Evolutionary conservation across 2,797 vertebrate species (phyloP), one percentile per base, ranked within the genome.

Genomic region (Acrossocheilus wenchowensis): DNA sequence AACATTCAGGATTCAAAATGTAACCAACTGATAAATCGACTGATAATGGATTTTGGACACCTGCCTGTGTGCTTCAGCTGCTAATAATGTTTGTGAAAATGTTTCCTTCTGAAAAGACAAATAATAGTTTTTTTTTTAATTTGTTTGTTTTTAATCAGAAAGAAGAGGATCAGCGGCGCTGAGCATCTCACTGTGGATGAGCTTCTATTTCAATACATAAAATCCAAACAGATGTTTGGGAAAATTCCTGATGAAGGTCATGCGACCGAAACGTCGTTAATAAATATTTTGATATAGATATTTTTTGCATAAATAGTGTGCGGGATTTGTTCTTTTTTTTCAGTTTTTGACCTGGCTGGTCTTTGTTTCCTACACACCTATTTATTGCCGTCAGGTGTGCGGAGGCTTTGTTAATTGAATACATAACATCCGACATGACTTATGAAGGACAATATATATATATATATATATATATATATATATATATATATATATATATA

Each of bases 151-250:
- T 48, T 34, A 30, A 39, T 41, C 34, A 82, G 80, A 82, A 82
- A 82, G 80, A 69, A 82, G 80, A 82, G 48, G 62, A 82, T 82
- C 66, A 82, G 21, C 12, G 7, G 15, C 48, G 6, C 12, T n/a
- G 30, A 69, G 45, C 30, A 26, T n/a, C 45, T 52, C 62, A 11
- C 15, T 23, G 21, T 54, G 80, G 30, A 81, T 0, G 11, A 52
- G 64, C 26, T 81, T 36, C 64, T 50, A 48, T 64, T 80, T 64
- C 34, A n/a, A 64, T 43, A 43, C 12, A n/a, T 11, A 39, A 23
- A 21, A 43, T 64, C 23, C n/a, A 21, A 26, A 26, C 26, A 26
- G 26, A 26, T 26, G 26, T 26, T 26, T 26, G 26, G 26, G 1
- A 26, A 26, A 26, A 26, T 26, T 26, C 26, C 26, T 26, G 26